phyloP scores from a whole-genome alignment of 37 sponge, comb jelly and placozoan species.

The Spongilla lacustris region DNA sequence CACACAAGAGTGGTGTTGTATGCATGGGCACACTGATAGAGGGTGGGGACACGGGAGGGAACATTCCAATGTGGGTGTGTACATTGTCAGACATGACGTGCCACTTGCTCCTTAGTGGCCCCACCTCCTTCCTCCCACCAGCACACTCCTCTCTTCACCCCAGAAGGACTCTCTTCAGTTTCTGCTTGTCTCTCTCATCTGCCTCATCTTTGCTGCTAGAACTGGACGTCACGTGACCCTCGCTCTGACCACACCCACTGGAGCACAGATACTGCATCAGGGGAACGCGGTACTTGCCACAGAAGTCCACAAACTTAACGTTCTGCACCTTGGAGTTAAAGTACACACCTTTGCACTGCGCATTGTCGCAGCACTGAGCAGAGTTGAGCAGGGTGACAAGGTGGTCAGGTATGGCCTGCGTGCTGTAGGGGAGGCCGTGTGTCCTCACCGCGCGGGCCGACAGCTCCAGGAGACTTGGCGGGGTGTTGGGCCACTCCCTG shows the following conservation, averaged over 20 bases:
- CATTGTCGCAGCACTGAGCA: slow-evolving; percentile 85
- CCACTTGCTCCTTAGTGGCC: too few species aligned
- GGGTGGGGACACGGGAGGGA: too few species aligned
- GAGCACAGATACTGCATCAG: slow-evolving; percentile 89
- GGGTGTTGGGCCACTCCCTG: slow-evolving; percentile 57
- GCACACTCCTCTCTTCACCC: slow-evolving; percentile 26
- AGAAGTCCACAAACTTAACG: slow-evolving; percentile 94
- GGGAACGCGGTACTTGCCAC: slow-evolving; percentile 94
- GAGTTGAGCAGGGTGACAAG: slow-evolving; percentile 61
- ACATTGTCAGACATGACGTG: too few species aligned
- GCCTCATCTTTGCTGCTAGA: slow-evolving; percentile 58
- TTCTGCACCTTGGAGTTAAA: slow-evolving; percentile 65
- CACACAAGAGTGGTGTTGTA: too few species aligned
- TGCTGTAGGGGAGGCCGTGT: slow-evolving; percentile 53
- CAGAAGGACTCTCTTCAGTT: slow-evolving; percentile 70
- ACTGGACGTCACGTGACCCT: background rate
- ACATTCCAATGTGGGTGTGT: too few species aligned
- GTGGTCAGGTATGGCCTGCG: slow-evolving; percentile 31
- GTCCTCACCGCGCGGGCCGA: slow-evolving; percentile 58
- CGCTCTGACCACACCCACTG: slow-evolving; percentile 22
- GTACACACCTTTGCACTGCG: slow-evolving; percentile 87
- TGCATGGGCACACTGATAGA: too few species aligned
- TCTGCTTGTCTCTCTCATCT: slow-evolving; percentile 40
- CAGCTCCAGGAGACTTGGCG: slow-evolving; percentile 78
- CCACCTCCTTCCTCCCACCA: too few species aligned